phyloP scores from a whole-genome alignment of 2,797 vertebrate species.

The Meda fulgida region DNA sequence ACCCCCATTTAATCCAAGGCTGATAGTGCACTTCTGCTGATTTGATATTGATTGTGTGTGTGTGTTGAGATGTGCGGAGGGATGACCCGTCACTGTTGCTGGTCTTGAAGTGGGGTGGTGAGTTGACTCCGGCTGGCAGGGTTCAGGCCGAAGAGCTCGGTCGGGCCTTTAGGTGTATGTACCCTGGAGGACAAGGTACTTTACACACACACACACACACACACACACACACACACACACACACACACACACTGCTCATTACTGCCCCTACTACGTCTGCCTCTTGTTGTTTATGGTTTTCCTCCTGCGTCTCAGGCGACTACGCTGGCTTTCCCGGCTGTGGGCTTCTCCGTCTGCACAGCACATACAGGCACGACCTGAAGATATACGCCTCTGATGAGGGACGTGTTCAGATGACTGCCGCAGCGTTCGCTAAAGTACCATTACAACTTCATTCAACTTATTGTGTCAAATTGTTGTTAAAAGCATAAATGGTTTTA shows the following conservation, averaged over 20 bases:
- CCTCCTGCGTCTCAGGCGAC: slow-evolving; percentile 77
- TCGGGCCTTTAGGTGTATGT: slow-evolving; percentile 90
- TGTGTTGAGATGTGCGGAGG: slow-evolving; percentile 79
- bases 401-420: slow-evolving; percentile 90
- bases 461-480: background rate
- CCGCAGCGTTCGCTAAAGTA: slow-evolving; percentile 90
- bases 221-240: background rate
- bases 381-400: slow-evolving; percentile 92
- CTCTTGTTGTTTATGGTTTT: background rate
- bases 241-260: background rate
- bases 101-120: slow-evolving; percentile 91
- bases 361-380: slow-evolving; percentile 89
- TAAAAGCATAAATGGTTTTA: background rate
- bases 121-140: slow-evolving; percentile 87
- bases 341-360: slow-evolving; percentile 87
- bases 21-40: background rate
- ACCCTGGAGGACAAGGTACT: slow-evolving; percentile 90
- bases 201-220: background rate
- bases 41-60: background rate
- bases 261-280: background rate
- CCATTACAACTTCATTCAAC: background rate
- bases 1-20: background rate
- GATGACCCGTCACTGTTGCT: slow-evolving; percentile 86
- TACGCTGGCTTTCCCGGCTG: slow-evolving; percentile 91
- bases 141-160: slow-evolving; percentile 91